Evolutionary conservation across 2,888 invertebrate species (phyloP).

Genomic region (Timandra comae): DNA sequence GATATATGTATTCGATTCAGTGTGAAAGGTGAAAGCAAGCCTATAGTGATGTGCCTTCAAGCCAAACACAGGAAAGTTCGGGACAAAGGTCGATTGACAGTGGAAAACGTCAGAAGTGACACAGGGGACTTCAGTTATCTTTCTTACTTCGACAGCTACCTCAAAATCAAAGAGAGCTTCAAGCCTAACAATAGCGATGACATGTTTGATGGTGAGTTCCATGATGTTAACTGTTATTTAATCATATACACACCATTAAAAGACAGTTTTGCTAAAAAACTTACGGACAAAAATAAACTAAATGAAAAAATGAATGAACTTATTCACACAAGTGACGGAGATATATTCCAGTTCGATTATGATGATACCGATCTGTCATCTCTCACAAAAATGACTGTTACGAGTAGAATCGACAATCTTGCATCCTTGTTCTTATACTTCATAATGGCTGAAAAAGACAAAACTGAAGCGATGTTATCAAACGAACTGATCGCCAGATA

Average conservation of each 20-base stretch:
- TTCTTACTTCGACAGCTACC: constrained; percentile 34
- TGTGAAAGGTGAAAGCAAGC: constrained; percentile 14
- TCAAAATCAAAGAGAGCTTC: constrained; percentile 31
- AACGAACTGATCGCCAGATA: constrained; percentile 30
- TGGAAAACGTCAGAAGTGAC: constrained; percentile 23
- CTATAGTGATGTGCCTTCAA: constrained; percentile 31
- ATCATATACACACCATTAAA: constrained; percentile 33
- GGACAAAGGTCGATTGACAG: constrained; percentile 26
- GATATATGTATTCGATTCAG: constrained; percentile 32
- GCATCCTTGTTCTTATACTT: constrained; percentile 25
- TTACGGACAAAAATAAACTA: constrained; percentile 10
- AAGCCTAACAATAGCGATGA: constrained; percentile 18
- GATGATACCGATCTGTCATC: constrained; percentile 20
- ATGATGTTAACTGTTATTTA: constrained; percentile 26
- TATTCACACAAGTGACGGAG: constrained; percentile 22
- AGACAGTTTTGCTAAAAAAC: constrained; percentile 23
- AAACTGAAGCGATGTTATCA: constrained; percentile 25
- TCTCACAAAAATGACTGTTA: constrained; percentile 25
- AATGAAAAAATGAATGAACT: constrained; percentile 23
- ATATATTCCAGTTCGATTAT: constrained; percentile 28
- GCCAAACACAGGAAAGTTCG: constrained; percentile 33
- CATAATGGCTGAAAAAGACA: constrained; percentile 23
- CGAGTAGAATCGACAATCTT: constrained; percentile 25
- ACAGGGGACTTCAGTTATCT: constrained; percentile 26
- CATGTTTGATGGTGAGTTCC: constrained; percentile 30